A percentile compares a stretch with the other conserved stretches of the same genome.
Evolutionary conservation across 2,797 vertebrate genomes (phyloP).

Genomic region (Phrynocephalus forsythii): DNA sequence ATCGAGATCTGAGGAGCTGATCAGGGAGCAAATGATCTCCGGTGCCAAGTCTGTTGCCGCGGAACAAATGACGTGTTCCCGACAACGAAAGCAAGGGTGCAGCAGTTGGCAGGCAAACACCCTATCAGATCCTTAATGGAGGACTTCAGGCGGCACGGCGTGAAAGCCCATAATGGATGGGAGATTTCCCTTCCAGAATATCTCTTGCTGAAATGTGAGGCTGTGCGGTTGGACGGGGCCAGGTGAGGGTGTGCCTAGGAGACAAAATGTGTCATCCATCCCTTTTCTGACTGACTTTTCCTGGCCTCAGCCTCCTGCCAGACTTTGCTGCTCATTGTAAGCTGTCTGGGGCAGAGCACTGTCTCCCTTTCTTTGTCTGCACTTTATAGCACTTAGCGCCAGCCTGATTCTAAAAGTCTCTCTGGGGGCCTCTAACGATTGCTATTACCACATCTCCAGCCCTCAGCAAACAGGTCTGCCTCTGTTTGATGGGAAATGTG

Average conservation of each 20-base stretch:
- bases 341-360: constrained; percentile 26
- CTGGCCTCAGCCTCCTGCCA: background rate
- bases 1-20: no score
- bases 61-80: background rate
- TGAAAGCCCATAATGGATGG: background rate
- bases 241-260: background rate
- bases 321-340: background rate
- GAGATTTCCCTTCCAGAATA: background rate
- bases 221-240: background rate
- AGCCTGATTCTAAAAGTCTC: background rate
- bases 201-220: background rate
- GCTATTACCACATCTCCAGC: background rate
- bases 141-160: background rate
- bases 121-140: constrained; percentile 20
- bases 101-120: background rate
- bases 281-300: no score
- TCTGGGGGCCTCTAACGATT: background rate
- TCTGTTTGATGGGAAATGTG: background rate
- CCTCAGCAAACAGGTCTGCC: background rate
- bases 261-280: no score
- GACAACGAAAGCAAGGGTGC: background rate
- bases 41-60: background rate
- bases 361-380: background rate
- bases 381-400: constrained; percentile 20
- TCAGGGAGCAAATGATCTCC: background rate